Evolutionary conservation across 37 sponge, comb jelly and placozoan genomes (phyloP).

Genomic region (Halisarca cf. caerulea): DNA sequence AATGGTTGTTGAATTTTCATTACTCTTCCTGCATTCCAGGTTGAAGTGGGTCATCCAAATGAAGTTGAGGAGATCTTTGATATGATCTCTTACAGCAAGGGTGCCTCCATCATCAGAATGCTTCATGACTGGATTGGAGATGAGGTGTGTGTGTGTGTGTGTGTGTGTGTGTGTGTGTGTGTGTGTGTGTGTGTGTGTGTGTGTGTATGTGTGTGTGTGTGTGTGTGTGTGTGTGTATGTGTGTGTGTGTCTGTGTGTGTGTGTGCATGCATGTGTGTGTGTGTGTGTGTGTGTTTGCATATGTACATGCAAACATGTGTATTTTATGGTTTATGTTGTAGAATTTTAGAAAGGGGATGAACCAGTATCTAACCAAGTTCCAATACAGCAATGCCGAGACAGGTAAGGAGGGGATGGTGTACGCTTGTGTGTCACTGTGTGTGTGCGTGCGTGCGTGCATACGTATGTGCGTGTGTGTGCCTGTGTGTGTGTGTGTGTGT

Average conservation of each 20-base stretch:
- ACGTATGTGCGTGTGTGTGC: too few species aligned
- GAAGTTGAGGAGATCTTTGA: slow-evolving; percentile 99
- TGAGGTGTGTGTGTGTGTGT: slow-evolving; percentile 45
- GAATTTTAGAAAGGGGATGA: slow-evolving; percentile 85
- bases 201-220: not conserved
- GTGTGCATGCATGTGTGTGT: slow-evolving; percentile 61
- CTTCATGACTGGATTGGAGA: slow-evolving; percentile 90
- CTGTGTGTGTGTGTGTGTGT: too few species aligned
- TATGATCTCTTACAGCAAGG: slow-evolving; percentile 93
- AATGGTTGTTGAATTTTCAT: too few species aligned
- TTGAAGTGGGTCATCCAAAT: slow-evolving; percentile 76
- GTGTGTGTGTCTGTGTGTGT: slow-evolving; percentile 31
- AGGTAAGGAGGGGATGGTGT: slow-evolving; percentile 36
- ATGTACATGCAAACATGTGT: not conserved
- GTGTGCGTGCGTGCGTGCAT: not conserved
- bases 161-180: not conserved
- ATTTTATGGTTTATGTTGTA: not conserved
- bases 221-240: slow-evolving; percentile 32
- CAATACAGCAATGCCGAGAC: slow-evolving; percentile 81
- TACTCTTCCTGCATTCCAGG: not conserved
- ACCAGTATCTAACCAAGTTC: slow-evolving; percentile 65
- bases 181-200: too few species aligned
- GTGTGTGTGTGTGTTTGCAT: not conserved
- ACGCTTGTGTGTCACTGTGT: not conserved
- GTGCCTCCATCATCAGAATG: slow-evolving; percentile 91